These are phyloP conservation scores for Dolichomitus sp. DNA, from an alignment of 2,888 invertebrate genomes.

Conservation along the genomic window DNA sequence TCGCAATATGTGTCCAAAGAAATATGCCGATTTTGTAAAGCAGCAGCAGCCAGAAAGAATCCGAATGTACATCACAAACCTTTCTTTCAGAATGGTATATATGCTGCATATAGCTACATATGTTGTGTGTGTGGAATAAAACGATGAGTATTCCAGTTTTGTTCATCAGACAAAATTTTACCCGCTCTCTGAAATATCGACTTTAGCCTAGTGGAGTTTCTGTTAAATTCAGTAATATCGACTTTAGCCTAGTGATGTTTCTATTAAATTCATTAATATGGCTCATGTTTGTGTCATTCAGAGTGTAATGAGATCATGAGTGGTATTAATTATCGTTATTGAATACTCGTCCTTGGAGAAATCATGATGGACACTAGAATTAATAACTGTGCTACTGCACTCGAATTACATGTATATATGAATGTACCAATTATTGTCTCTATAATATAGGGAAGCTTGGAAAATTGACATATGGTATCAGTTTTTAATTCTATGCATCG, in stretches of 20 bases:
- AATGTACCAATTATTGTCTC: too few species aligned
- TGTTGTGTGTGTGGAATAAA: neutral
- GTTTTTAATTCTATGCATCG: too few species aligned
- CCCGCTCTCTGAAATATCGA: neutral
- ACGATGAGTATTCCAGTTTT: conserved; percentile 12
- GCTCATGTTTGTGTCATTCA: neutral
- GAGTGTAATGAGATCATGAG: neutral
- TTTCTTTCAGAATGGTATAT: conserved; percentile 1
- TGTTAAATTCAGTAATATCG: neutral
- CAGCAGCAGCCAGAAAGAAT: conserved; percentile 26
- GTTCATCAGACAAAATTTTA: neutral
- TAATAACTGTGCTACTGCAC: neutral
- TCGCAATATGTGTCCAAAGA: conserved; percentile 60
- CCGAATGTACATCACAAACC: conserved; percentile 30
- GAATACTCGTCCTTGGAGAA: neutral
- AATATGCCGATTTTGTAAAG: conserved; percentile 51
- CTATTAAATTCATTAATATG: neutral
- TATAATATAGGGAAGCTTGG: too few species aligned
- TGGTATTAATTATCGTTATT: neutral
- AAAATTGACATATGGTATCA: too few species aligned
- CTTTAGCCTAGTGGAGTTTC: neutral
- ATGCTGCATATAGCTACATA: neutral
- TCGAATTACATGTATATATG: neutral
- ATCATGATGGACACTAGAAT: neutral
- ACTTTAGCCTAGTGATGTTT: neutral